These are phyloP conservation scores for Myotis findleyi DNA, from an alignment of 2,797 vertebrate genomes.

Conservation along the genomic window DNA sequence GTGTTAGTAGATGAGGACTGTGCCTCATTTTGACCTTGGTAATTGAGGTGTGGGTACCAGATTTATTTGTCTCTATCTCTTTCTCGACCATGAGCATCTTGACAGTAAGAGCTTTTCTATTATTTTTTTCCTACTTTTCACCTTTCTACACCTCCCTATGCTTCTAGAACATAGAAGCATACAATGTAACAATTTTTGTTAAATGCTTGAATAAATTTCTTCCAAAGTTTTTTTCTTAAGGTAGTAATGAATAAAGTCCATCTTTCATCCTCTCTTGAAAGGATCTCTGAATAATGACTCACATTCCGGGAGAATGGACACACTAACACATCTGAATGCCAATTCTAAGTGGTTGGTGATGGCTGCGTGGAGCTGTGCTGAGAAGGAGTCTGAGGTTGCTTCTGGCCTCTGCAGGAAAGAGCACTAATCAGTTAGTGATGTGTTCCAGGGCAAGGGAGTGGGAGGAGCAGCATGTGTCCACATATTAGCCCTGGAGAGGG, in stretches of 20 bases:
- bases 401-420: background rate
- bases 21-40: background rate
- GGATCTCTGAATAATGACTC: background rate
- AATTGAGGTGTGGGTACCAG: background rate
- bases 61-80: background rate
- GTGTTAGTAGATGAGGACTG: background rate
- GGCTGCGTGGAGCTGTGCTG: background rate
- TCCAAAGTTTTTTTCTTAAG: background rate
- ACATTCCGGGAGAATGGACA: background rate
- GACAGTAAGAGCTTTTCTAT: background rate
- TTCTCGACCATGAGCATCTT: background rate
- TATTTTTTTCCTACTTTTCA: too few relatives aligned
- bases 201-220: background rate
- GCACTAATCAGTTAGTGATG: background rate
- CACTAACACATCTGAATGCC: background rate
- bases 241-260: background rate
- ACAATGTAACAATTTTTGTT: background rate
- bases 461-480: background rate
- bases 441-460: background rate
- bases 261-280: background rate
- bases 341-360: background rate
- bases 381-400: conserved; percentile 14
- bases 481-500: background rate
- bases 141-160: too few relatives aligned
- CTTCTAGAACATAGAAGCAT: background rate